Base-by-base conservation (phyloP, 1,140 invertebrate species). In the Drosophila subpulchrella region DNA sequence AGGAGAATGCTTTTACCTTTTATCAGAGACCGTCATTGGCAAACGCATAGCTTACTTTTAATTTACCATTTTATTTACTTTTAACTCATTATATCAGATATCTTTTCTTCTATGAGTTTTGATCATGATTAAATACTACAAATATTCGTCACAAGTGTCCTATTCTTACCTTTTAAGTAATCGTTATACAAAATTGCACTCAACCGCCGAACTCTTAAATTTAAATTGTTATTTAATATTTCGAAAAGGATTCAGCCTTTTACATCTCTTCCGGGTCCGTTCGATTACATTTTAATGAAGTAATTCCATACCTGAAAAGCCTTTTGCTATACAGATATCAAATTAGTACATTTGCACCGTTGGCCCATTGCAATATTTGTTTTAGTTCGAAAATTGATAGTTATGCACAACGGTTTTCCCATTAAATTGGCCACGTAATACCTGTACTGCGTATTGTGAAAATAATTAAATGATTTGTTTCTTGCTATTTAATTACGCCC, bases 401-500 rank as follows among this genome's bases (percentile, higher is more conserved):
- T 12, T 20, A 11, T 12, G 38, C 38, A 17, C 15, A n/a, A n/a
- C n/a, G n/a, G n/a, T n/a, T n/a, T n/a, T n/a, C n/a, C n/a, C n/a
- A 10, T 0, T 46, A 15, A 27, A 32, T 17, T 34, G n/a, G 4
- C 30, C 17, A 6, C 15, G 46, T 20, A 47, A 47, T 15, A 15
- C 6, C 27, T 50, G 13, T 32, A 10, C n/a, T 15, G 13, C 10
- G 11, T n/a, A 32, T 32, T 50, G 44, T 30, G 17, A 11, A 50
- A 15, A 10, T 6, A 51, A 51, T 20, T 20, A 36, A 17, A 3
- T 17, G n/a, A 15, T 34, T 34, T 36, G 50, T 53, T 36, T 17
- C 32, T 11, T 36, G 10, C 27, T 27, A 47, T 38, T 38, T n/a
- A 62, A 61, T 66, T 62, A 62, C 44, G 30, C 8, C 6, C 6